Base-by-base conservation (phyloP, 2,113 vertebrate species). In the Tragulus kanchil region DNA sequence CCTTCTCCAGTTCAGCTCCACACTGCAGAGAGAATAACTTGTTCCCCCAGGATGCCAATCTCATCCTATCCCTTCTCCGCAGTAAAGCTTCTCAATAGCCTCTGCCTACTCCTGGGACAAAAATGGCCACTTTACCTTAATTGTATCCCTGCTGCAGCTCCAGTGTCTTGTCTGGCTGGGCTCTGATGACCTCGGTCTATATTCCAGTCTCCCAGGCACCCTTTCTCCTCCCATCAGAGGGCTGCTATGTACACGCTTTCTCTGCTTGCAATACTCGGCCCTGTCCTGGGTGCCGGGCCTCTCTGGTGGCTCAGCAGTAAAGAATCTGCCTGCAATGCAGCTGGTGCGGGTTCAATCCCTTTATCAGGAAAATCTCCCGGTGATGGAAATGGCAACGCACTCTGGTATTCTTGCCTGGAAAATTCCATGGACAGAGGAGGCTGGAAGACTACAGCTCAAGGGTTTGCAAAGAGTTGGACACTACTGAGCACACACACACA, bases 201-300 rank as follows among this genome's bases (percentile, higher is more conserved):
- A 8, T 23, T 71, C 59, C 50, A n/a, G 42, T 15, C 17, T 85
- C 56, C 52, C 6, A 15, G 45, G 61, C 14, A 71, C 69, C 50
- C 15, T 59, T 54, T 75, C 79, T 54, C 21, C 28, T 69, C 65
- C n/a, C 21, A 17, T 11, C 42, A 4, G 48, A 77, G n/a, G 1
- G 23, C 10, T 5, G 4, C 8, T 6, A 3, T 14, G 8, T 3
- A 3, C 0, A 48, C 1, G 5, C 5, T 31, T 45, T 31, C 42
- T 85, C 69, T 45, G 11, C 59, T 11, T 52, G 45, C 36, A 8
- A 5, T 1, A 1, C 42, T 56, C 31, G 65, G 19, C 71, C 52
- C 6, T 56, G 25, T n/a, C 5, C 23, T 73, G 25, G 79, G 17
- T 71, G 36, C 69, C 3, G 11, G 21, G 69, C 45, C 42, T 73